These are phyloP conservation scores for Dicycla oo DNA, from an alignment of 2,888 invertebrate genomes.

Conservation along the genomic window DNA sequence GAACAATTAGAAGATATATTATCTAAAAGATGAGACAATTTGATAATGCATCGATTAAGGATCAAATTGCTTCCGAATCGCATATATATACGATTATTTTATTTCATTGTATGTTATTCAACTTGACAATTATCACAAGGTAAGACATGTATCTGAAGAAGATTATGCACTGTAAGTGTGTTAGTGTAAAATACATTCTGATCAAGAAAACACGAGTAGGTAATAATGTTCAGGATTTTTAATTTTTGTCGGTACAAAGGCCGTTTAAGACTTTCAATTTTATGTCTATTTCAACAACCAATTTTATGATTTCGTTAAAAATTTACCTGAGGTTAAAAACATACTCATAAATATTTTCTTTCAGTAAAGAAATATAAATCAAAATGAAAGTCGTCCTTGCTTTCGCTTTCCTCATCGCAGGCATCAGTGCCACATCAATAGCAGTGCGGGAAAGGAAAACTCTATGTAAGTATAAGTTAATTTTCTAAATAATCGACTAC, in stretches of 20 bases:
- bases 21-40: constrained; percentile 44
- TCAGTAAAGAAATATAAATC: constrained; percentile 6
- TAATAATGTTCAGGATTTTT: background rate
- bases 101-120: constrained; percentile 15
- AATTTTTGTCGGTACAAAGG: background rate
- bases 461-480: constrained; percentile 36
- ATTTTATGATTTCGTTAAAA: background rate
- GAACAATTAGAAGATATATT: constrained; percentile 42
- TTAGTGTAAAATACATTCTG: background rate
- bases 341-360: background rate
- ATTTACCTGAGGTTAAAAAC: background rate
- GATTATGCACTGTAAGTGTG: background rate
- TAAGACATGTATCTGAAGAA: constrained; percentile 24
- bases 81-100: constrained; percentile 42
- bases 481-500: background rate
- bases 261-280: background rate
- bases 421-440: constrained; percentile 63
- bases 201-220: background rate
- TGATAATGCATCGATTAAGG: constrained; percentile 36
- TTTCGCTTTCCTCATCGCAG: constrained; percentile 70
- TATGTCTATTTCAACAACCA: background rate
- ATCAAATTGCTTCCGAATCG: constrained; percentile 36
- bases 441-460: background rate
- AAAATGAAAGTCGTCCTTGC: constrained; percentile 74
- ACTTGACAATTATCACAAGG: constrained; percentile 36